phyloP scores from a whole-genome alignment of 92 coral and sea anemone genomes.

The Siderastrea siderea region DNA sequence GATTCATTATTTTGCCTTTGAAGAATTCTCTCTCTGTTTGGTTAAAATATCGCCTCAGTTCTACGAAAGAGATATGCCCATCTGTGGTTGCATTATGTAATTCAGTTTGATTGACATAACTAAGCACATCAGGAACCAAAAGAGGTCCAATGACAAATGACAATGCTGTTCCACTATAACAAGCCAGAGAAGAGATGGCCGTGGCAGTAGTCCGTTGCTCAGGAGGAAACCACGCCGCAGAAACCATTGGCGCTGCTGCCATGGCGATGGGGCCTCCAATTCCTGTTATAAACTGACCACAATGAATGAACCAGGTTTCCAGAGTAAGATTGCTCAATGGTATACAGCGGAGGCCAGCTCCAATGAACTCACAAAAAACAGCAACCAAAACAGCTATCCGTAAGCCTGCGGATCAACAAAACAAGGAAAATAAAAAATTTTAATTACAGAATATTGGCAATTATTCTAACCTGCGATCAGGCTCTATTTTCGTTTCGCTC shows the following conservation, averaged over 20 bases:
- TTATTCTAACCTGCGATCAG: no score
- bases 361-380: constrained; percentile 85
- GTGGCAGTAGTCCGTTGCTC: constrained; percentile 97
- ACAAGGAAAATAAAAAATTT: neutral
- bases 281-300: constrained; percentile 95
- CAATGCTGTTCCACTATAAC: constrained; percentile 93
- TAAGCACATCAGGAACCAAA: constrained; percentile 82
- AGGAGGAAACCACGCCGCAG: constrained; percentile 99
- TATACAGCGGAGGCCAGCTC: constrained; percentile 90
- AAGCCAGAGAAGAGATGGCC: constrained; percentile 91
- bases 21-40: constrained; percentile 50
- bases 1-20: constrained; percentile 76
- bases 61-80: constrained; percentile 2
- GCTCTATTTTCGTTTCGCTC: no score
- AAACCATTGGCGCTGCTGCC: constrained; percentile 97
- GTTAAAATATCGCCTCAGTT: constrained; percentile 66
- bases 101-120: neutral
- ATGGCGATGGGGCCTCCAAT: constrained; percentile 96
- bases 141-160: constrained; percentile 91
- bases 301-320: constrained; percentile 80
- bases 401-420: constrained; percentile 72
- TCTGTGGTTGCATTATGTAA: neutral
- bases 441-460: neutral
- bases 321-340: constrained; percentile 55
- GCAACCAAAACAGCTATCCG: constrained; percentile 86